Percentiles rank a stretch among this genome's conserved stretches.
These are phyloP conservation scores for Apaloderma vittatum DNA, from an alignment of 2,113 vertebrate genomes.

Conservation along the genomic window DNA sequence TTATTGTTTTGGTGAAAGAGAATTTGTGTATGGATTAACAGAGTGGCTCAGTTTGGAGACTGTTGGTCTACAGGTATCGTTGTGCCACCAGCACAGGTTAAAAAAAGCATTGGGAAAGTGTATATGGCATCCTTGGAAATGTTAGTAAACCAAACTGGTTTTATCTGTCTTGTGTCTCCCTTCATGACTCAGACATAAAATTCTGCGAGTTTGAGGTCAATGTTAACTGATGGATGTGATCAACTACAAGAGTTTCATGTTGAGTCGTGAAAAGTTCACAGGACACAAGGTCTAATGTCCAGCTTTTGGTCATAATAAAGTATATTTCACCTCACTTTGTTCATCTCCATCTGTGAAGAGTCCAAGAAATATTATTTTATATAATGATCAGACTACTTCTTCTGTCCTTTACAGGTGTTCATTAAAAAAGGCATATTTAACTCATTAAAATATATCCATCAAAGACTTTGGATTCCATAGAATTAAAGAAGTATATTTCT, in stretches of 20 bases:
- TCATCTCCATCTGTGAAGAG: not conserved
- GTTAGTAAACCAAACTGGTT: not conserved
- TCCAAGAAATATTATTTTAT: not conserved
- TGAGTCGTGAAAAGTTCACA: not conserved
- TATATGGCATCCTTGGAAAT: not conserved
- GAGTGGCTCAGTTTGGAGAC: not conserved
- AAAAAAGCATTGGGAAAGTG: not conserved
- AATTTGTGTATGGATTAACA: not conserved
- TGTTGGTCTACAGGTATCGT: rapidly evolving
- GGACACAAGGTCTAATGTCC: not conserved
- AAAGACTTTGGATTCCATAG: not conserved
- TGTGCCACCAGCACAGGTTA: not conserved
- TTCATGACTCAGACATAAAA: not conserved
- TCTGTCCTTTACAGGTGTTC: not conserved
- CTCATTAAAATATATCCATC: not conserved
- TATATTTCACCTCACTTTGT: not conserved
- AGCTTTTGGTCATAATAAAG: not conserved
- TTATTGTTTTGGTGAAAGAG: not conserved
- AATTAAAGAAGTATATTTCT: not conserved
- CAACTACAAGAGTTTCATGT: not conserved
- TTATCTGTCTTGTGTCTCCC: not conserved
- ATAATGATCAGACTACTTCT: not conserved
- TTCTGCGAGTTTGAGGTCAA: not conserved
- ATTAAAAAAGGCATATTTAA: not conserved
- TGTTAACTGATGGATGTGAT: not conserved